Percentiles rank a stretch among this genome's conserved stretches.
phyloP scores from a whole-genome alignment of 2,797 vertebrate species.

The Peromyscus aztecus region DNA sequence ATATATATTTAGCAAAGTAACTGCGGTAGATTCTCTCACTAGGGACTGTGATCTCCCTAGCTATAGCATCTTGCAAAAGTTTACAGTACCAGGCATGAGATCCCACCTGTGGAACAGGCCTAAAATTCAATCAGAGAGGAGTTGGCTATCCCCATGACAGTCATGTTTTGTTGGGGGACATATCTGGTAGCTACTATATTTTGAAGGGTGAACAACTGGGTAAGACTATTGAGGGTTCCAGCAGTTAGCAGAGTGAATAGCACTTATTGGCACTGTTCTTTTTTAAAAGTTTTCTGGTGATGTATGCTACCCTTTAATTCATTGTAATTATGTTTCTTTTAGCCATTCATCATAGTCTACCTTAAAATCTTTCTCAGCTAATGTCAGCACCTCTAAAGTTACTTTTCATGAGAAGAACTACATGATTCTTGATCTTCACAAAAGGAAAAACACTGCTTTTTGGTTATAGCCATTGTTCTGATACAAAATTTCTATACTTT shows the following conservation, averaged over 20 bases:
- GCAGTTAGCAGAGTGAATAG: too few relatives aligned
- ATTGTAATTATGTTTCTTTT: not conserved
- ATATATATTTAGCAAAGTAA: not conserved
- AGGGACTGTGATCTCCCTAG: not conserved
- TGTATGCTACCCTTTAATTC: not conserved
- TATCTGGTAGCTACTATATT: not conserved
- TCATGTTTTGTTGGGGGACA: not conserved
- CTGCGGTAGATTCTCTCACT: not conserved
- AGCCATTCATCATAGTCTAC: not conserved
- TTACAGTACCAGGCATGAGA: not conserved
- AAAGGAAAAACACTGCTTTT: not conserved
- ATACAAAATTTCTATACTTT: not conserved
- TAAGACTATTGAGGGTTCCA: not conserved
- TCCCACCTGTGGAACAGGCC: not conserved
- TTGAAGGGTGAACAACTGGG: not conserved
- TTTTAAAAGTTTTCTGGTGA: not conserved
- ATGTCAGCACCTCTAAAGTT: not conserved
- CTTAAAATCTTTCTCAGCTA: not conserved
- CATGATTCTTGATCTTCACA: not conserved
- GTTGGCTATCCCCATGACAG: not conserved
- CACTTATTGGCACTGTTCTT: not conserved
- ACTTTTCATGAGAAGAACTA: not conserved
- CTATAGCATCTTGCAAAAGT: not conserved
- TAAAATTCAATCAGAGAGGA: not conserved
- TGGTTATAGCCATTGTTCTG: not conserved